Evolutionary conservation across 2,797 vertebrate genomes (phyloP).

Genomic region (Limnodromus scolopaceus): DNA sequence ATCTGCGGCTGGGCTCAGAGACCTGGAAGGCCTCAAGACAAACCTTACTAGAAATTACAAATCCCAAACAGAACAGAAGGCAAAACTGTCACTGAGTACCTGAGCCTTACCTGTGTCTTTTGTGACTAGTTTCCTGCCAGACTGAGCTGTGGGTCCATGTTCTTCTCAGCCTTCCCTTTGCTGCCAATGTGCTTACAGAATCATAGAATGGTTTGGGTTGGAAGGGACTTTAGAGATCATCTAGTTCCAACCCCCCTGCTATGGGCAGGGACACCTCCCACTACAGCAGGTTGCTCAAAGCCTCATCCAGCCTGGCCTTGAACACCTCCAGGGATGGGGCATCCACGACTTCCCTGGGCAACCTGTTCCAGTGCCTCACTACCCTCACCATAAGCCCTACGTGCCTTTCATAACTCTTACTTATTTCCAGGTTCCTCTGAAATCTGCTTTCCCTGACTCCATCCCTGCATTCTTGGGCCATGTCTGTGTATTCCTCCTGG

Average conservation of each 20-base stretch:
- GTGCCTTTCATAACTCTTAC: background rate
- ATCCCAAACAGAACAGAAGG: fast-evolving
- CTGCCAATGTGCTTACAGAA: background rate
- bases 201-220: too few relatives aligned
- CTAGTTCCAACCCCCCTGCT: too few relatives aligned
- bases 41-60: background rate
- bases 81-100: background rate
- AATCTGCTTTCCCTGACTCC: background rate
- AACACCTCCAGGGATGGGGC: too few relatives aligned
- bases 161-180: background rate
- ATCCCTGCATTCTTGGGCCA: background rate
- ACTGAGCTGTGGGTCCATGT: background rate
- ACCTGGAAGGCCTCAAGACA: background rate
- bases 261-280: too few relatives aligned
- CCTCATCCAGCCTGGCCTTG: too few relatives aligned
- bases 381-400: too few relatives aligned
- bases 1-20: background rate
- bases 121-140: background rate
- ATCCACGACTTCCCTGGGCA: too few relatives aligned
- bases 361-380: too few relatives aligned
- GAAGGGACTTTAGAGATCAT: too few relatives aligned
- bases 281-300: too few relatives aligned
- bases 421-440: background rate
- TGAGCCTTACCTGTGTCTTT: background rate
- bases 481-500: background rate